These are phyloP conservation scores for Clunio marinus DNA, from an alignment of 2,888 invertebrate genomes.

Conservation along the genomic window DNA sequence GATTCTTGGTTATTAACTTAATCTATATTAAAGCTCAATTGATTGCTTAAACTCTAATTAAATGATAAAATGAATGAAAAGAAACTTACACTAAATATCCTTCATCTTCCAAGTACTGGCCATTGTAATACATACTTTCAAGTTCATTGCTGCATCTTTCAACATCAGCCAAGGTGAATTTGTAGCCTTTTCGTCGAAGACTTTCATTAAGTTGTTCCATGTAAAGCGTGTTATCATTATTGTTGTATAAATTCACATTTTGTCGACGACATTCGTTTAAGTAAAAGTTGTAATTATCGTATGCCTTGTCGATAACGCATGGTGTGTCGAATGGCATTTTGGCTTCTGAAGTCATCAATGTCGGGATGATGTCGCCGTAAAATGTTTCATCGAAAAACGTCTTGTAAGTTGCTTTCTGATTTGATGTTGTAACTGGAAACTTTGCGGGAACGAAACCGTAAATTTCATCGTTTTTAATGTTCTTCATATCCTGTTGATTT, in stretches of 20 bases:
- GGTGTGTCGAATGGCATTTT: conserved; percentile 19
- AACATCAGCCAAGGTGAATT: conserved; percentile 34
- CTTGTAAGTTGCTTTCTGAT: conserved; percentile 35
- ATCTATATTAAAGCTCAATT: not conserved
- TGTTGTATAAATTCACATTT: not conserved
- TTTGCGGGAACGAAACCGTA: conserved; percentile 19
- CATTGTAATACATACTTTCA: conserved; percentile 16
- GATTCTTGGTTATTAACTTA: not conserved
- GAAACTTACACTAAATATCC: conserved; percentile 38
- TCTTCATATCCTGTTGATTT: conserved; percentile 7
- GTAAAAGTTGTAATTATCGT: conserved; percentile 35
- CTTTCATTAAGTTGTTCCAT: conserved; percentile 35
- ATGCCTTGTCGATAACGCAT: conserved; percentile 28
- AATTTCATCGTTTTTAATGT: conserved; percentile 23
- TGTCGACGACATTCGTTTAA: conserved; percentile 23
- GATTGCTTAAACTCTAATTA: not conserved
- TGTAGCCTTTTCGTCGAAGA: conserved; percentile 35
- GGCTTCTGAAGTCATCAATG: conserved; percentile 23
- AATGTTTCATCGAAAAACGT: conserved; percentile 40
- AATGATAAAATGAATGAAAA: no score
- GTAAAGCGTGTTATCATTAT: conserved; percentile 31
- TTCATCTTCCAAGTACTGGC: conserved; percentile 28
- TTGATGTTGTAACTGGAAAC: conserved; percentile 11
- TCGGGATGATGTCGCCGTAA: conserved; percentile 40
- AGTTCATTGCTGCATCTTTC: not conserved